Percentiles rank a stretch among this genome's conserved stretches.
Evolutionary conservation across 2,113 vertebrate species (phyloP).

Genomic region (Alces alces): DNA sequence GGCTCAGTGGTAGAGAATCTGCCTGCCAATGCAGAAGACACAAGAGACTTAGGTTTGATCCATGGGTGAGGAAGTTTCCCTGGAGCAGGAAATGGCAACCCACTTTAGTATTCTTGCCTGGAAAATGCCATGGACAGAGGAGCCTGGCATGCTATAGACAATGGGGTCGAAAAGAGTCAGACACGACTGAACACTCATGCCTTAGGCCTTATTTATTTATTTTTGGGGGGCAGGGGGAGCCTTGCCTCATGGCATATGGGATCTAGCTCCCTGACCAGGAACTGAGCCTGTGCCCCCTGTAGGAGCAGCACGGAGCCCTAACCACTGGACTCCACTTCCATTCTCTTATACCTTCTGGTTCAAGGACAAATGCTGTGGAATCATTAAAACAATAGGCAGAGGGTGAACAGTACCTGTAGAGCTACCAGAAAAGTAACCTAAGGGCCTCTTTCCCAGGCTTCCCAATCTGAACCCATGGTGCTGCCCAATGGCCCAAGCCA

Average conservation of each 20-base stretch:
- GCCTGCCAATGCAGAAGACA: neutral
- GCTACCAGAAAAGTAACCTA: neutral
- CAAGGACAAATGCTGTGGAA: neutral
- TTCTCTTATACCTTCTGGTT: neutral
- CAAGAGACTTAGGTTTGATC: neutral
- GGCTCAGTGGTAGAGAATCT: neutral
- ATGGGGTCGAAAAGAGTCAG: neutral
- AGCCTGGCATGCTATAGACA: neutral
- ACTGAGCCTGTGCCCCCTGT: neutral
- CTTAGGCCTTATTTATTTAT: neutral
- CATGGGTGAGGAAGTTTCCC: neutral
- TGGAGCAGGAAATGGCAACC: neutral
- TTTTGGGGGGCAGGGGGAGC: neutral
- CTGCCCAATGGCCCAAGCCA: neutral
- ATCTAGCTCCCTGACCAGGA: neutral
- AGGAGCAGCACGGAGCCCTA: neutral
- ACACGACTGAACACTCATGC: neutral
- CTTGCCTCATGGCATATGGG: neutral
- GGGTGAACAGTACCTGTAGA: neutral
- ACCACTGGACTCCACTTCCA: neutral
- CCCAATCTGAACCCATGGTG: neutral
- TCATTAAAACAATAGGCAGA: neutral
- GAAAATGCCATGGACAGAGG: neutral
- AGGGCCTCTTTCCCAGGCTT: neutral
- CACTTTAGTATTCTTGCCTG: neutral